These are phyloP conservation scores for Pituophis catenifer DNA, from an alignment of 2,113 vertebrate genomes.

Conservation along the genomic window DNA sequence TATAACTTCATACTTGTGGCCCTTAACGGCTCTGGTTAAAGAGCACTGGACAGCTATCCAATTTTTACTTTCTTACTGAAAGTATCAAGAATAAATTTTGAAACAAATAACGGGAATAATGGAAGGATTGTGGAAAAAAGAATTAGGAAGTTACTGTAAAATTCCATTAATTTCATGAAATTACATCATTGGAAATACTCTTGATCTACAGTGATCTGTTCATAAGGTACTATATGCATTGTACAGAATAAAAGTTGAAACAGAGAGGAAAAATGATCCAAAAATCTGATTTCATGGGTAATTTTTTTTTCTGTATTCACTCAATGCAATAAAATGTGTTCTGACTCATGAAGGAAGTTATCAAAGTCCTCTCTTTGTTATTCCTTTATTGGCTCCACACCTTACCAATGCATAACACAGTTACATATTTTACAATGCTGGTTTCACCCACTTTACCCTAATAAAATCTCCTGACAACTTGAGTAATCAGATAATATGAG, in stretches of 20 bases:
- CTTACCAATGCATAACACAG: background rate
- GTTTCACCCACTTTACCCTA: background rate
- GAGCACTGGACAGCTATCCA: background rate
- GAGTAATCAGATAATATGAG: background rate
- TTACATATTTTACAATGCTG: background rate
- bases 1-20: background rate
- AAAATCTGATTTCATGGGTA: background rate
- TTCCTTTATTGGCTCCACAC: constrained; percentile 16
- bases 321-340: background rate
- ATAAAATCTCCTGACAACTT: background rate
- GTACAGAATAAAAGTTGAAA: background rate
- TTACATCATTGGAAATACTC: background rate
- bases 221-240: background rate
- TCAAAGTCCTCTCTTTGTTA: background rate
- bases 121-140: background rate
- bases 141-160: background rate
- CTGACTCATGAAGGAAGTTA: background rate
- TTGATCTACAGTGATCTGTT: background rate
- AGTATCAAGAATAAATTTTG: background rate
- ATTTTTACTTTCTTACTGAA: background rate
- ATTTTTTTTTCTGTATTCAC: background rate
- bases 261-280: background rate
- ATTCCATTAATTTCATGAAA: background rate
- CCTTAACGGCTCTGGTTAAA: background rate
- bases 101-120: background rate